These are phyloP conservation scores for Polylopha cassiicola DNA, from an alignment of 2,888 invertebrate genomes.

Conservation along the genomic window DNA sequence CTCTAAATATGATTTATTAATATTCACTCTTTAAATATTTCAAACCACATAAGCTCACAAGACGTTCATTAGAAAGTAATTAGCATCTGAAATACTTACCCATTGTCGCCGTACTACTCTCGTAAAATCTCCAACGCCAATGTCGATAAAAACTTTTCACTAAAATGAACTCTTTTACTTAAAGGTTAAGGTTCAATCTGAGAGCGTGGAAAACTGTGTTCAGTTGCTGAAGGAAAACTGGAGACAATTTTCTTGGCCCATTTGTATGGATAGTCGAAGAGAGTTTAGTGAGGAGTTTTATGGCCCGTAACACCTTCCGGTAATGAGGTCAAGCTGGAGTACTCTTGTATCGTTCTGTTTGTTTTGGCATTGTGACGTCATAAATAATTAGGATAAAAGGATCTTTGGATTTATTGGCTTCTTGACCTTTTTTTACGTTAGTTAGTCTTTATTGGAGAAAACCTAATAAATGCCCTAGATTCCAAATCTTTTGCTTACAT, in stretches of 20 bases:
- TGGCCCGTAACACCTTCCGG: slow-evolving; percentile 35
- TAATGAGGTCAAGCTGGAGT: slow-evolving; percentile 43
- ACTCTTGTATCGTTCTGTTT: slow-evolving; percentile 24
- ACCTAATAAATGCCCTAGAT: no score
- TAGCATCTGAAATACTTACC: slow-evolving; percentile 56
- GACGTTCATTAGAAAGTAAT: slow-evolving; percentile 65
- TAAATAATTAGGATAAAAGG: slow-evolving; percentile 12
- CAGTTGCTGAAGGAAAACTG: neutral
- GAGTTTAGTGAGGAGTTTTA: slow-evolving; percentile 40
- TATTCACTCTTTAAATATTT: no score
- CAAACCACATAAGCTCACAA: slow-evolving; percentile 34
- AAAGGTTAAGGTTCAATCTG: no score
- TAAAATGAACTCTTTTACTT: no score
- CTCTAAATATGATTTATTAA: no score
- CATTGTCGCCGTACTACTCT: no score
- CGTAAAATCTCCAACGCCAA: no score
- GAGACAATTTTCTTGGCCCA: slow-evolving; percentile 29
- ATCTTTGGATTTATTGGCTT: slow-evolving; percentile 4
- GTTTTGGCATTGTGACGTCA: slow-evolving; percentile 14
- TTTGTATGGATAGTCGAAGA: slow-evolving; percentile 39
- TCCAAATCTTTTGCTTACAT: no score
- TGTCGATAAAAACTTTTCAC: no score
- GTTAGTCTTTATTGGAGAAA: no score
- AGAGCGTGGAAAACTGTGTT: neutral
- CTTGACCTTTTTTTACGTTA: no score